Evolutionary conservation across 2,888 invertebrate species (phyloP).

Genomic region (Hypolimnas misippus): DNA sequence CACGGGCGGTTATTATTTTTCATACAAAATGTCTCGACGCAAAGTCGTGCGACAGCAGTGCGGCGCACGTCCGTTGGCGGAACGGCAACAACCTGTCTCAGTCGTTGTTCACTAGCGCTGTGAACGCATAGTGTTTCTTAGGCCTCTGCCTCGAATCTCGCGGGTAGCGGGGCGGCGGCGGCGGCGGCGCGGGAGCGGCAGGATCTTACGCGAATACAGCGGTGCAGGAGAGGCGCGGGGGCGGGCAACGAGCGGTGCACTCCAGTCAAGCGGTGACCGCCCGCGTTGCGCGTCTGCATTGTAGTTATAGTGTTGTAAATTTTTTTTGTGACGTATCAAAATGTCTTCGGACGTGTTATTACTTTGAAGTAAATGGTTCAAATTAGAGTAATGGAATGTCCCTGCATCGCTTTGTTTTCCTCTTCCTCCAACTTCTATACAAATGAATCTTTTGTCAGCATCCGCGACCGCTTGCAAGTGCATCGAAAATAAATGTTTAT

Average conservation of each 20-base stretch:
- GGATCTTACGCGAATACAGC: conserved; percentile 3
- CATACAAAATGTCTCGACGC: conserved; percentile 10
- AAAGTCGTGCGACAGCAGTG: conserved; percentile 10
- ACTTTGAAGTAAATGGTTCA: conserved; percentile 37
- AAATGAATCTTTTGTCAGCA: conserved; percentile 5
- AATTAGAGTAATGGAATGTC: conserved; percentile 43
- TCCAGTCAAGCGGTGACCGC: conserved; percentile 5
- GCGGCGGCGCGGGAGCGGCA: conserved; percentile 2
- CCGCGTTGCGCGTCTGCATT: conserved; percentile 2
- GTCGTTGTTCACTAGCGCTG: conserved; percentile 1
- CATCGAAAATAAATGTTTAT: conserved; percentile 31
- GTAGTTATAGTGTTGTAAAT: conserved; percentile 32
- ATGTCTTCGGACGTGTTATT: conserved; percentile 41
- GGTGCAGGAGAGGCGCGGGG: not conserved
- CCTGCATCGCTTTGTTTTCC: conserved; percentile 44
- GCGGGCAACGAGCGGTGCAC: conserved; percentile 11
- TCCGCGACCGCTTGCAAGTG: conserved; percentile 42
- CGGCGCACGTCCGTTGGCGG: conserved; percentile 11
- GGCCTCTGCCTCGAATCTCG: conserved; percentile 5
- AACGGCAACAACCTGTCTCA: conserved; percentile 8
- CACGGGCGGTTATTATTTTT: conserved; percentile 10
- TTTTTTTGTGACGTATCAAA: conserved; percentile 44
- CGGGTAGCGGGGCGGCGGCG: conserved; percentile 4
- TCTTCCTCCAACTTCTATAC: not conserved
- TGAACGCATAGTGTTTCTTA: not conserved